Evolutionary conservation across 2,797 vertebrate species (phyloP).

Genomic region (Enoplosus armatus): DNA sequence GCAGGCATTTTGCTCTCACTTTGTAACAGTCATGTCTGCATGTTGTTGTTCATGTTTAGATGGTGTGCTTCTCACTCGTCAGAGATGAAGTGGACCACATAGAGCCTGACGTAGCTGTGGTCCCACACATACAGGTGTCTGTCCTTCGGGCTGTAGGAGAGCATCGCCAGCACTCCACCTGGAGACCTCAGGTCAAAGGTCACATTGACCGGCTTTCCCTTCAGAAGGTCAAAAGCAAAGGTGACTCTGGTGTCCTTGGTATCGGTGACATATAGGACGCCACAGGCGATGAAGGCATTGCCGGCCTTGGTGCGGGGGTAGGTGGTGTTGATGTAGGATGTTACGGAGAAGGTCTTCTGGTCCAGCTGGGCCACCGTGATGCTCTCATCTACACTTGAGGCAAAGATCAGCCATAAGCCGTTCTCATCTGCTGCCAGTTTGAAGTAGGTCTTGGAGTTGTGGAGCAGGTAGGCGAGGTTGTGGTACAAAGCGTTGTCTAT

Average conservation of each 20-base stretch:
- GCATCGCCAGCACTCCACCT: constrained; percentile 92
- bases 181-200: constrained; percentile 90
- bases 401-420: constrained; percentile 96
- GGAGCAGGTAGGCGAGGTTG: constrained; percentile 92
- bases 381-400: constrained; percentile 89
- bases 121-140: constrained; percentile 93
- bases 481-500: constrained; percentile 90
- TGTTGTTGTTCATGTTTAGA: background rate
- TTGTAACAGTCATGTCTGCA: constrained; percentile 7
- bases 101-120: constrained; percentile 88
- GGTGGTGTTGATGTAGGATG: constrained; percentile 89
- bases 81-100: constrained; percentile 88
- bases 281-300: constrained; percentile 92
- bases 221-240: constrained; percentile 93
- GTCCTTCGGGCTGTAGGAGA: constrained; percentile 92
- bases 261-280: constrained; percentile 94
- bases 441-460: constrained; percentile 97
- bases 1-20: background rate
- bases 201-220: constrained; percentile 87
- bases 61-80: constrained; percentile 74
- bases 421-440: constrained; percentile 93
- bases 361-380: constrained; percentile 91
- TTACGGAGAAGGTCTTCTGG: constrained; percentile 89
- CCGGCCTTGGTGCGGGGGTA: constrained; percentile 95
- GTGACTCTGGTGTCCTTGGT: constrained; percentile 90